Evolutionary conservation across 1,140 invertebrate genomes (phyloP).

Genomic region (Linepithema humile): DNA sequence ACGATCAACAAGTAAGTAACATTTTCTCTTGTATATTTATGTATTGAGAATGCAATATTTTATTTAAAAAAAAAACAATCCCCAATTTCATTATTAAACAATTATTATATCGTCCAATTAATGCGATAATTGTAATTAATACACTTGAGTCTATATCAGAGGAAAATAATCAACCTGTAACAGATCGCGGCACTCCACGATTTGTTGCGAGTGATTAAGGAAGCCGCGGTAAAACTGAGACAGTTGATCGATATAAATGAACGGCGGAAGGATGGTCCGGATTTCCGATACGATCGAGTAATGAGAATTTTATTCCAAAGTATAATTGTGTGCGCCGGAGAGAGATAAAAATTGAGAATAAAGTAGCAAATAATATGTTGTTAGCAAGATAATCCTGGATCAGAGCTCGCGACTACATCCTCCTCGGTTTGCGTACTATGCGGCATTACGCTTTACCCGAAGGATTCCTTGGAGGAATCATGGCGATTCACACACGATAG

Average conservation of each 20-base stretch:
- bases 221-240: slow-evolving; percentile 24
- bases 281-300: background rate
- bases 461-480: background rate
- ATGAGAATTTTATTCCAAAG: background rate
- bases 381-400: background rate
- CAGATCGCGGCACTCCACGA: slow-evolving; percentile 17
- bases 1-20: slow-evolving; percentile 26
- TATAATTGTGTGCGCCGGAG: background rate
- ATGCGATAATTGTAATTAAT: background rate
- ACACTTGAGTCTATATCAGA: background rate
- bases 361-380: background rate
- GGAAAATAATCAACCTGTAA: background rate
- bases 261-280: background rate
- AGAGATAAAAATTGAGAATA: background rate
- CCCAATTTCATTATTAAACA: background rate
- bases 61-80: too few species aligned
- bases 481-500: background rate
- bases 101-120: background rate
- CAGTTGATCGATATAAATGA: background rate
- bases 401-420: background rate
- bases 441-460: background rate
- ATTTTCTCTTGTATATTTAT: background rate
- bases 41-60: background rate
- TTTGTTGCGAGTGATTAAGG: slow-evolving; percentile 39
- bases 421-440: slow-evolving; percentile 32